Evolutionary conservation across 2,888 invertebrate genomes (phyloP), one percentile per base, ranked within the genome.

Genomic region (Ditylenchus weischeri): DNA sequence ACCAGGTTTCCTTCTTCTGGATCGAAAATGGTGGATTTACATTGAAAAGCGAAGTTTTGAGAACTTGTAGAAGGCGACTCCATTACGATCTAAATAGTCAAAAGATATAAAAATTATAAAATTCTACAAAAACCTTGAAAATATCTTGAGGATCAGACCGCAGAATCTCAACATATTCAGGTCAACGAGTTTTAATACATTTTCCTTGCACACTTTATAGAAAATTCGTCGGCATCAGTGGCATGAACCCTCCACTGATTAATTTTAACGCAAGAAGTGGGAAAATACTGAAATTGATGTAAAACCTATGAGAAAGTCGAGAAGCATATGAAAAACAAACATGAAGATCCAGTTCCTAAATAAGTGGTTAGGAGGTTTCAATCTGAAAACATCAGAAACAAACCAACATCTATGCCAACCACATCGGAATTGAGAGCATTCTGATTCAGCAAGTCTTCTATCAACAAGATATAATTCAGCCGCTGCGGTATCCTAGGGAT

Each of bases 11-110:
- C 64, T 71, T 84, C 84, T 1, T 82, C 83, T 62, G 84, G 84
- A 63, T 84, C 84, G 81, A 91, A 96, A 98, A 98, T 18, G 98
- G 98, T 49, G 98, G 98, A 86, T 98, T 98, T 95, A 96, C 89
- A 98, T 91, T 66, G 84, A 84, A 87, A 86, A 65, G 84, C 81
- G 66, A 77, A 70, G 75, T 77, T n/a, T 19, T 50, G 19, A n/a
- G n/a, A 47, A 21, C 11, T 18, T 18, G 36, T 2, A 29, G 15
- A 60, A 43, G 43, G 43, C 15, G 15, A 43, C 48, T 65, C 62
- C 6, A 75, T 68, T 5, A 75, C 68, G n/a, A 70, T 66, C 75
- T 77, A n/a, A n/a, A n/a, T n/a, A n/a, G n/a, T 18, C 18, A 72
- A 21, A 57, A 58, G n/a, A 6, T n/a, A 21, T 0, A 38, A 19